Conservation (phyloP, 2,888 invertebrate genomes). For the Periphyllus acericola region DNA sequence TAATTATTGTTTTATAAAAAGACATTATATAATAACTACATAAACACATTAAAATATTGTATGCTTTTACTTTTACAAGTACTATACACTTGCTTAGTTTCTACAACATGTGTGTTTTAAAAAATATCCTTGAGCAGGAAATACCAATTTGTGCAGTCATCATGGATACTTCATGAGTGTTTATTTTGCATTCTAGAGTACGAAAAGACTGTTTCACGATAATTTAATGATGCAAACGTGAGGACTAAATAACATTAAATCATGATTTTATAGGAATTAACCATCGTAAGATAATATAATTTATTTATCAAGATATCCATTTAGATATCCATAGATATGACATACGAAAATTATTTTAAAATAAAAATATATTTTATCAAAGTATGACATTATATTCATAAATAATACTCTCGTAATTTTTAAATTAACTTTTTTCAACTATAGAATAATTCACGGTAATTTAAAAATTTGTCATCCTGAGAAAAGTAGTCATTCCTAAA, state of each 20-base stretch:
- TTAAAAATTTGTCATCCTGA: constrained; percentile 14
- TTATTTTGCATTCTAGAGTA: background rate
- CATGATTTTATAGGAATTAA: background rate
- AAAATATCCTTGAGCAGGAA: no score
- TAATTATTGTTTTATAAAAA: no score
- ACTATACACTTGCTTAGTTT: no score
- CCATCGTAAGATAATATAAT: background rate
- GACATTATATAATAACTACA: no score
- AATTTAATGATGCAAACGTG: background rate
- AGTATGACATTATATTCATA: background rate
- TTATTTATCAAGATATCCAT: background rate
- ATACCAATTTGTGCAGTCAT: no score
- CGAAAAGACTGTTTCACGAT: background rate
- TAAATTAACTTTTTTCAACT: background rate
- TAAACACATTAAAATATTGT: no score
- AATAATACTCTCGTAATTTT: background rate
- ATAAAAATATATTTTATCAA: background rate
- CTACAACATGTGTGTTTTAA: no score
- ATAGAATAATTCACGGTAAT: constrained; percentile 3
- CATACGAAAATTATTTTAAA: background rate
- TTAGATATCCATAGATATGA: background rate
- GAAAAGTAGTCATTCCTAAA: no score
- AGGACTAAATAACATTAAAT: no score
- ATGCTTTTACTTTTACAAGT: no score
- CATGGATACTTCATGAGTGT: no score